A percentile compares a stretch with the other conserved stretches of the same genome.
Evolutionary conservation across 2,113 vertebrate genomes (phyloP).

Genomic region (Acrocephalus kingi): DNA sequence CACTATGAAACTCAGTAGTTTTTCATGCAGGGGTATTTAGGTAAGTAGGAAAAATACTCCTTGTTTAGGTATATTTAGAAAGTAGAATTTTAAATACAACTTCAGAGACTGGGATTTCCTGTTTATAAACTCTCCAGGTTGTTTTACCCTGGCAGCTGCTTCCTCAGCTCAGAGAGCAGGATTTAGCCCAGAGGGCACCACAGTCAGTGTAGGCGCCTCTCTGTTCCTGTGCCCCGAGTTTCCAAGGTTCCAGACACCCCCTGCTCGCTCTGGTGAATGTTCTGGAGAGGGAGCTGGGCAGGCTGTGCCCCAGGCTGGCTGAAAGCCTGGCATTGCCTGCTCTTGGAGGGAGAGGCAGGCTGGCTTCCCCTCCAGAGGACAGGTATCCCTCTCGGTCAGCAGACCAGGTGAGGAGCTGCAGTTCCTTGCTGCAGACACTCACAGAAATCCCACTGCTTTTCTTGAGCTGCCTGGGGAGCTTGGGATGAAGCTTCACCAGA

Average conservation of each 20-base stretch:
- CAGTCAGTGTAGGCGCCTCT: neutral
- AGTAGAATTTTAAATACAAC: neutral
- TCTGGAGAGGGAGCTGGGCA: neutral
- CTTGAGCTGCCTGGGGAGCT: neutral
- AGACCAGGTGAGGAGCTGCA: neutral
- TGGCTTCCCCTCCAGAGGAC: neutral
- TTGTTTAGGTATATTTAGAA: neutral
- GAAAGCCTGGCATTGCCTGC: neutral
- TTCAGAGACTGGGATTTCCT: neutral
- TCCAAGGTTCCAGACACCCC: neutral
- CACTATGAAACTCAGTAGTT: neutral
- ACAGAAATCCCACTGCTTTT: neutral
- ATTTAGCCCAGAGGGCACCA: neutral
- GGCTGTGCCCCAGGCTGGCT: neutral
- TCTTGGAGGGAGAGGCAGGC: neutral
- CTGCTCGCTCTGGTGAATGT: fast-evolving
- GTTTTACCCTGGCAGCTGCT: neutral
- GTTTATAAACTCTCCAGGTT: neutral
- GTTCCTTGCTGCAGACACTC: neutral
- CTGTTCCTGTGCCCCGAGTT: fast-evolving
- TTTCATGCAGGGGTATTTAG: neutral
- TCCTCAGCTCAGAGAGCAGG: neutral
- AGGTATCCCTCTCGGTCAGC: neutral
- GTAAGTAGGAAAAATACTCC: neutral
- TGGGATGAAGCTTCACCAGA: neutral